phyloP scores from a whole-genome alignment of 2,888 invertebrate species.

The Drosophila pseudotakahashii region DNA sequence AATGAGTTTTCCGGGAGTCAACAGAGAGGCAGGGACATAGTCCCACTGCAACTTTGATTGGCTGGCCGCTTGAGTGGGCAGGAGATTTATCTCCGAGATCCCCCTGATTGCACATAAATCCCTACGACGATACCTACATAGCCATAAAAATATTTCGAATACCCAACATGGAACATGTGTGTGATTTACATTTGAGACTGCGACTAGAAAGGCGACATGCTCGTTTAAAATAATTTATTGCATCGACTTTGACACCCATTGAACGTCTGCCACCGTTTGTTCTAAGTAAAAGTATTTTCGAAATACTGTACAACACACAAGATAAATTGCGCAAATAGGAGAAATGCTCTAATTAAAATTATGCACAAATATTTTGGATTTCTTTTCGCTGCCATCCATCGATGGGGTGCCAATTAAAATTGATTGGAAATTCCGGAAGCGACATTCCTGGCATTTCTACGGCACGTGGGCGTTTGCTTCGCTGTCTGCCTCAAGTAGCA shows the following conservation, averaged over 20 bases:
- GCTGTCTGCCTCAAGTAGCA: conserved; percentile 21
- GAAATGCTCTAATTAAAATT: conserved; percentile 82
- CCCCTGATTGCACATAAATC: conserved; percentile 49
- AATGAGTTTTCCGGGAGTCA: conserved; percentile 58
- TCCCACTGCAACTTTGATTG: conserved; percentile 70
- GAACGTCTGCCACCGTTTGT: conserved; percentile 62
- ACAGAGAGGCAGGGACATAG: background rate
- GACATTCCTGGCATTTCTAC: conserved; percentile 81
- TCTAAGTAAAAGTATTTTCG: conserved; percentile 45
- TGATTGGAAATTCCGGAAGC: conserved; percentile 79
- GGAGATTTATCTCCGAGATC: conserved; percentile 63
- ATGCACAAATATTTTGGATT: conserved; percentile 81
- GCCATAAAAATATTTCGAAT: conserved; percentile 66
- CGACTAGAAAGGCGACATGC: conserved; percentile 48
- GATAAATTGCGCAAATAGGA: conserved; percentile 79
- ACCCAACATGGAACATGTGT: conserved; percentile 36
- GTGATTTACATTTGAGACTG: background rate
- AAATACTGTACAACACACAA: conserved; percentile 33
- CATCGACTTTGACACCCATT: conserved; percentile 77
- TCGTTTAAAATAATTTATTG: conserved; percentile 83
- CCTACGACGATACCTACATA: conserved; percentile 47
- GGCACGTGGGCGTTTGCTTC: conserved; percentile 65
- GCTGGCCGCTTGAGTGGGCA: conserved; percentile 51
- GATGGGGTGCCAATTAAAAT: conserved; percentile 84
- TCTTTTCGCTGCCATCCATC: conserved; percentile 56